These are phyloP conservation scores for Allophyes oxyacanthae DNA, from an alignment of 2,888 invertebrate genomes.

Conservation along the genomic window DNA sequence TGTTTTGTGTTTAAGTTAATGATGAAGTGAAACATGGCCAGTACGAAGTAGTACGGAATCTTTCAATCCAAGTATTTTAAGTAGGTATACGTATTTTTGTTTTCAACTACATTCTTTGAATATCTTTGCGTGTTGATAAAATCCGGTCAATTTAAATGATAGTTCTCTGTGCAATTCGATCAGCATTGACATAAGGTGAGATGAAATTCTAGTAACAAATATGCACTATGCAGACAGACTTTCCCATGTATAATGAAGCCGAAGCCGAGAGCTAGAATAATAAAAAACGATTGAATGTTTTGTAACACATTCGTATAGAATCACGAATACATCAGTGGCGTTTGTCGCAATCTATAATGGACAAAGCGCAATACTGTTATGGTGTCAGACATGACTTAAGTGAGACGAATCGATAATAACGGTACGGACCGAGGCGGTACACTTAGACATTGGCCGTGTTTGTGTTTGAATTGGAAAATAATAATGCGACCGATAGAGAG, in stretches of 20 bases:
- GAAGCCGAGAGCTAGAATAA: constrained; percentile 38
- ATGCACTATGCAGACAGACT: constrained; percentile 49
- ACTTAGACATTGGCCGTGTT: constrained; percentile 49
- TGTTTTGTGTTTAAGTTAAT: constrained; percentile 22
- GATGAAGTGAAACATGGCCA: constrained; percentile 3
- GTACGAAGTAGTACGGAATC: too few relatives aligned
- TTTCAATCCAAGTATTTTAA: too few relatives aligned
- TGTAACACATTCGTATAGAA: constrained; percentile 45
- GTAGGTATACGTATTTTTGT: constrained; percentile 1
- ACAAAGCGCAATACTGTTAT: constrained; percentile 57
- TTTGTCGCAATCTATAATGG: constrained; percentile 55
- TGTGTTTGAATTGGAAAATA: constrained; percentile 50
- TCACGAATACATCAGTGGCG: constrained; percentile 49
- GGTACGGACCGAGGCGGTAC: constrained; percentile 52
- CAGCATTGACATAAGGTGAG: constrained; percentile 31
- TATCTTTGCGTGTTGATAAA: constrained; percentile 28
- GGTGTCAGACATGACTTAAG: constrained; percentile 58
- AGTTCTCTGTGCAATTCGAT: constrained; percentile 45
- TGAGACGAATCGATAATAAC: constrained; percentile 62
- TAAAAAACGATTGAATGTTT: constrained; percentile 42
- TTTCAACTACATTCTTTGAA: constrained; percentile 19
- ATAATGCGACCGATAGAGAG: constrained; percentile 56
- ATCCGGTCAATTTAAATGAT: constrained; percentile 37
- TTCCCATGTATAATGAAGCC: constrained; percentile 42
- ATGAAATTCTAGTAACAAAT: constrained; percentile 45